Base-by-base conservation (phyloP, 2,113 vertebrate species). In the Charadrius vociferus region DNA sequence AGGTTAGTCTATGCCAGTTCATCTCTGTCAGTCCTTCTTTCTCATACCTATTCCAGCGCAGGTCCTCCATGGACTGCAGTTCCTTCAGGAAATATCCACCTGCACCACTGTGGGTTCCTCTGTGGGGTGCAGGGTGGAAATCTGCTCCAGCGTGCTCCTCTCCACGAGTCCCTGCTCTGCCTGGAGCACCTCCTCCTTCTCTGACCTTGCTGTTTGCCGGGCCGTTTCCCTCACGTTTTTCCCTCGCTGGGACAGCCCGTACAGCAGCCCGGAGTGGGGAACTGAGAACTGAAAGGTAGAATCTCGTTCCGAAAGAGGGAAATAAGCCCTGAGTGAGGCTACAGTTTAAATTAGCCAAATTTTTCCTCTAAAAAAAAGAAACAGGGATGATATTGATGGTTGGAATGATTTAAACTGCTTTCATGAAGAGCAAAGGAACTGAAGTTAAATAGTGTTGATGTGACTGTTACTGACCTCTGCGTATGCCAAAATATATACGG, bases 401-500 rank as follows among this genome's bases (percentile, higher is more conserved):
- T 87, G 41, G 41, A 21, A 50, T n/a, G 26, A 26, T 37, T n/a
- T 34, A 22, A 65, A 21, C 27, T 19, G 63, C 19, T 75, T 62
- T 70, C 12, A 17, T 4, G n/a, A 70, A 43, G n/a, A 11, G n/a
- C 0, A 0, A 43, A 71, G 59, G n/a, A 52, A 9, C 21, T 79
- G n/a, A 84, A 23, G 29, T 72, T 27, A 52, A 68, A 26, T 15
- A 23, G 27, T 8, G 20, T 12, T 24, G n/a, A 18, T 50, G 22
- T 10, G 50, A 16, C 34, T 30, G 19, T 21, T 59, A 11, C 67
- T 50, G 61, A 45, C n/a, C 53, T 41, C 61, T 73, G 39, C 6
- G 3, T 19, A 3, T 24, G 27, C n/a, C 43, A 18, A 13, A 68
- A 32, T 23, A 7, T 5, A 18, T 47, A 15, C 1, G 1, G 21